phyloP scores from a whole-genome alignment of 1,140 invertebrate genomes.

The Scaptodrosophila lebanonensis region DNA sequence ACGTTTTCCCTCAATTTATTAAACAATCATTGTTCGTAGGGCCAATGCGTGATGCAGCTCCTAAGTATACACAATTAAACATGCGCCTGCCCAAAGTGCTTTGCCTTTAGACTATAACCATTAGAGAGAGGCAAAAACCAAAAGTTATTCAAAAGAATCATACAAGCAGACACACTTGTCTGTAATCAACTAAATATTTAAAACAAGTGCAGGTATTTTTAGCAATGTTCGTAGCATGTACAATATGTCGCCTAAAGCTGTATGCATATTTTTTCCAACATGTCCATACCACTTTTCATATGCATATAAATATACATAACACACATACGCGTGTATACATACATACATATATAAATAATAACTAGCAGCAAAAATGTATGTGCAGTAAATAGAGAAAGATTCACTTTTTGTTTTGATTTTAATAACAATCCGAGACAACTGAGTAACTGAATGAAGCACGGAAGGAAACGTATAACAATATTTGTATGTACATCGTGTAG shows the following conservation, averaged over 20 bases:
- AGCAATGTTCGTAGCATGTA: constrained; percentile 70
- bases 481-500: constrained; percentile 29
- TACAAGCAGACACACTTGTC: too few relatives aligned
- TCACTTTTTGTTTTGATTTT: constrained; percentile 47
- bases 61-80: constrained; percentile 59
- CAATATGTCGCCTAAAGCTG: constrained; percentile 66
- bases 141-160: constrained; percentile 12
- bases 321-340: constrained; percentile 32
- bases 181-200: constrained; percentile 16
- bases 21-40: constrained; percentile 60
- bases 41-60: too few relatives aligned
- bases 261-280: constrained; percentile 48
- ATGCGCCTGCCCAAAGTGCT: constrained; percentile 67
- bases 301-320: constrained; percentile 67
- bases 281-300: constrained; percentile 46
- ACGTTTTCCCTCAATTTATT: constrained; percentile 41
- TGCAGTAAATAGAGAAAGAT: constrained; percentile 47
- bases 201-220: constrained; percentile 64
- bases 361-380: constrained; percentile 30
- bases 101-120: constrained; percentile 39
- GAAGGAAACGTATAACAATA: constrained; percentile 37
- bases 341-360: constrained; percentile 39
- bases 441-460: constrained; percentile 5
- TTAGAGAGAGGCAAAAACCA: constrained; percentile 36
- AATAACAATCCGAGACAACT: neutral